phyloP scores from a whole-genome alignment of 2,797 vertebrate species.

The Schizopygopsis pylzovi region DNA sequence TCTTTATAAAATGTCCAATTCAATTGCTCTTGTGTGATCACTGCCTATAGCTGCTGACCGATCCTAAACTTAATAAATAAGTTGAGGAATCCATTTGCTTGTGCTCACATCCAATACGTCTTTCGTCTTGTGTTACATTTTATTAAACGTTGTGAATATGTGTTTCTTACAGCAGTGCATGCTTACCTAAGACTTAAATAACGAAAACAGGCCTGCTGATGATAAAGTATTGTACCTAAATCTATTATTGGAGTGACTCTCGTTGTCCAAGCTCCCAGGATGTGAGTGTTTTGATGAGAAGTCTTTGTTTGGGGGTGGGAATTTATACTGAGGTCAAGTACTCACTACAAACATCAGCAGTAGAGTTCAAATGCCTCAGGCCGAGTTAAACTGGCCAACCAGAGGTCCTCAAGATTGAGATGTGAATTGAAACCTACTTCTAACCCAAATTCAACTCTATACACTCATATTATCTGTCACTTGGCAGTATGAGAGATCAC shows the following conservation, averaged over 20 bases:
- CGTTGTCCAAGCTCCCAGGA: neutral
- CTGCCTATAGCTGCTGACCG: conserved; percentile 34
- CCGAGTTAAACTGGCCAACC: neutral
- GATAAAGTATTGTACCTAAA: neutral
- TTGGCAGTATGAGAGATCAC: conserved; percentile 44
- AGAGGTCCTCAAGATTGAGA: conserved; percentile 8
- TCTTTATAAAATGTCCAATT: conserved; percentile 44
- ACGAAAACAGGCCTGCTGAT: neutral
- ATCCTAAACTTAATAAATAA: conserved; percentile 39
- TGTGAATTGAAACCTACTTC: neutral
- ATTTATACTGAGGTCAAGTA: neutral
- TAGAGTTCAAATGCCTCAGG: neutral
- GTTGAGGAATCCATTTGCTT: conserved; percentile 34
- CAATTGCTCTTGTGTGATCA: conserved; percentile 20
- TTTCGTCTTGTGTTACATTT: conserved; percentile 22
- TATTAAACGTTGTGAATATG: neutral
- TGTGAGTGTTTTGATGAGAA: neutral
- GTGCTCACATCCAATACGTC: conserved; percentile 20
- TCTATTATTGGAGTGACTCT: neutral
- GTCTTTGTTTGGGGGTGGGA: neutral
- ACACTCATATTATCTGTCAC: conserved; percentile 44
- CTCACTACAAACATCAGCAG: neutral
- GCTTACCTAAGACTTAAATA: neutral
- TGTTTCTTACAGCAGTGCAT: conserved; percentile 13
- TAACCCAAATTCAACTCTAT: conserved; percentile 18